These are phyloP conservation scores for Euura saliciscinereae DNA, from an alignment of 1,140 invertebrate species.

Conservation along the genomic window DNA sequence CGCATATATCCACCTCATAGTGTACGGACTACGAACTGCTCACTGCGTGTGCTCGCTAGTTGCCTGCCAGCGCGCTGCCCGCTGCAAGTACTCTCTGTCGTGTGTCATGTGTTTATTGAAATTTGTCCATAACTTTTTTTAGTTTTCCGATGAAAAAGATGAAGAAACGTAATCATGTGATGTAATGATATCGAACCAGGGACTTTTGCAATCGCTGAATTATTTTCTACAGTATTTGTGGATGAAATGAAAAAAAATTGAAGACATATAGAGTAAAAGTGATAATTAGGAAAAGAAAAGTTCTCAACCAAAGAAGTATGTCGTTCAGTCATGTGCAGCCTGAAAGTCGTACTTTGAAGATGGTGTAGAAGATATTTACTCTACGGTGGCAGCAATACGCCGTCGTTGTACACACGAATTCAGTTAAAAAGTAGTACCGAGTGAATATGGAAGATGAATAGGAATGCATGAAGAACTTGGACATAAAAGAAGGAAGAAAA, in stretches of 20 bases:
- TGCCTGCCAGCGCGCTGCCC: constrained; percentile 51
- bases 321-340: constrained; percentile 12
- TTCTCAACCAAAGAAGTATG: neutral
- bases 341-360: constrained; percentile 7
- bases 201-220: constrained; percentile 19
- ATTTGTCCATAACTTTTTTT: too few species aligned
- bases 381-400: neutral
- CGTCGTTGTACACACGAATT: neutral
- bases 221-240: constrained; percentile 15
- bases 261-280: too few species aligned
- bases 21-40: constrained; percentile 54
- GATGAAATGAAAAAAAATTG: neutral
- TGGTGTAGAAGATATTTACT: neutral
- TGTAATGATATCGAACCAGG: too few species aligned
- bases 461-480: constrained; percentile 41
- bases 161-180: constrained; percentile 9
- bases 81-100: constrained; percentile 48
- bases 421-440: neutral
- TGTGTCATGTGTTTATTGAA: too few species aligned
- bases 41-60: constrained; percentile 55
- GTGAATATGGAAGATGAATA: constrained; percentile 24
- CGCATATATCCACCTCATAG: constrained; percentile 42
- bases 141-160: neutral
- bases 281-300: too few species aligned
- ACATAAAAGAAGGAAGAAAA: constrained; percentile 21